Evolutionary conservation across 2,888 invertebrate species (phyloP).

Genomic region (Prenolepis imparis): DNA sequence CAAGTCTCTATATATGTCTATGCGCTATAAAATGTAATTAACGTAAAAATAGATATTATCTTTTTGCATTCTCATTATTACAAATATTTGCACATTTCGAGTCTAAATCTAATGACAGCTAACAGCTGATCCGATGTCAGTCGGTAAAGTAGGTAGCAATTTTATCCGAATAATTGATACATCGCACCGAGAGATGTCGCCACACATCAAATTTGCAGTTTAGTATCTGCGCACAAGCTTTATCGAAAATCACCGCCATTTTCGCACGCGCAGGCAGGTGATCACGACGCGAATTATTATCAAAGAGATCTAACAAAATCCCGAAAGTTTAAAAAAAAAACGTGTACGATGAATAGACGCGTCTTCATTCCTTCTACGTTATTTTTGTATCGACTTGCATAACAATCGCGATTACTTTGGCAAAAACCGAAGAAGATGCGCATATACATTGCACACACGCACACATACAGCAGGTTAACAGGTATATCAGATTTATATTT

Average conservation of each 20-base stretch:
- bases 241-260: background rate
- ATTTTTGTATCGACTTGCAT: slow-evolving; percentile 5
- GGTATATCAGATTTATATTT: slow-evolving; percentile 11
- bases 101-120: too few relatives aligned
- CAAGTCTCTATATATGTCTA: background rate
- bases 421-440: background rate
- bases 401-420: slow-evolving; percentile 10
- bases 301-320: background rate
- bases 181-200: background rate
- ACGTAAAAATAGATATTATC: background rate
- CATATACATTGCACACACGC: too few relatives aligned
- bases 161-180: background rate
- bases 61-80: background rate
- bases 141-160: background rate
- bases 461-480: too few relatives aligned
- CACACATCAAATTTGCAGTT: background rate
- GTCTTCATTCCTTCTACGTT: background rate
- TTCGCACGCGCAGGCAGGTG: background rate
- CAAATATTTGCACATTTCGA: slow-evolving; percentile 4
- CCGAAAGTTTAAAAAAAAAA: background rate
- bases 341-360: background rate
- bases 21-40: background rate
- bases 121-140: too few relatives aligned
- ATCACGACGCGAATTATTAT: background rate
- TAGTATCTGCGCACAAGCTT: background rate